Evolutionary conservation across 2,888 invertebrate species (phyloP), one percentile per base, ranked within the genome.

Genomic region (Elegia similella): DNA sequence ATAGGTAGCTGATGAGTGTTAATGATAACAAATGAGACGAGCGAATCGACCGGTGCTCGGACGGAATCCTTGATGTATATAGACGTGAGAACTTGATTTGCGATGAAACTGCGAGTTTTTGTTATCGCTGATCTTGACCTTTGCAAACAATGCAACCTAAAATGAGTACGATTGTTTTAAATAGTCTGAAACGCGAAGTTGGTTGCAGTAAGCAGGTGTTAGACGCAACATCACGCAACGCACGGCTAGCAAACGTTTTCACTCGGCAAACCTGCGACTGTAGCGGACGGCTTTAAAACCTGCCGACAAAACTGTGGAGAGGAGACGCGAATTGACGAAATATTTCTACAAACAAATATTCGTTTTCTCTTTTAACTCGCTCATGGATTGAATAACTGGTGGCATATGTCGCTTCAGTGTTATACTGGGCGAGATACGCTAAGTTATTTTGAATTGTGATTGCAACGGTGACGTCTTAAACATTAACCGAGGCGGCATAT

Each of bases 291-390:
- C 77, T 78, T 72, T 72, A 80, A 77, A 84, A 86, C 85, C 83
- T 82, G 84, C 80, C 76, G 48, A 7, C 15, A 15, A 34, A 50
- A 16, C 8, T 61, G 70, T 62, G 67, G 70, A 59, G n/a, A n/a
- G 23, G 23, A 23, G 64, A 66, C 69, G 78, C 74, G 69, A 83
- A 80, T 80, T 76, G 63, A 76, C 80, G 80, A 85, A 85, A 84
- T 85, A 82, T 86, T 85, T 84, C 82, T 79, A 75, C 76, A 84
- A 83, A 82, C 78, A 78, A 76, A 83, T 76, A 67, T 74, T 70
- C 75, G 81, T 76, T 88, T 86, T 86, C 84, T 82, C 82, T 85
- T 84, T 78, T 70, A 72, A 69, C 70, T 69, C 68, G 65, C 66
- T 60, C 59, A 63, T 62, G 60, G 65, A 71, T 76, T 78, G 73